Base-by-base conservation (phyloP, 2,888 invertebrate genomes). In the Brenthis ino region DNA sequence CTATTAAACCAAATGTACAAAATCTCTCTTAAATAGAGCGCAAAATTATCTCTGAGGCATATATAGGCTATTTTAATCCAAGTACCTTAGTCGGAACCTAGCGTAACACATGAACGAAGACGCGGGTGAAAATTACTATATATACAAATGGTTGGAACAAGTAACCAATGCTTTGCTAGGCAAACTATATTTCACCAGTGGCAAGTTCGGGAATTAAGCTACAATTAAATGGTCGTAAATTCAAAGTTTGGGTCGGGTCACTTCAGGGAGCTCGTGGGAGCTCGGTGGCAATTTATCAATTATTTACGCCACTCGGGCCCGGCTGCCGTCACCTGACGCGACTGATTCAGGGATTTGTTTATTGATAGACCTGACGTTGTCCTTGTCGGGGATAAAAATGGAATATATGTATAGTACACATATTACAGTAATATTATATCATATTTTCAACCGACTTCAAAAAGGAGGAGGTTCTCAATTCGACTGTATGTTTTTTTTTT, bases 201-300 rank as follows among this genome's bases (percentile, higher is more conserved):
- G 82, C 88, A 87, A 86, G 89, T 89, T 87, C 81, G 82, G 84
- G 88, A 88, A 90, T 91, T 89, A 90, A 91, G 89, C 86, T 88
- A 87, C 91, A 92, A 92, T 92, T 92, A 92, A 91, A 91, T 86
- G 91, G 83, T 86, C 89, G 89, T 91, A 91, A 91, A 91, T 90
- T 88, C 82, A 77, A 84, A 91, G 87, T 89, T 88, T 86, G 85
- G 85, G 83, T 79, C 77, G 82, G 83, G 90, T 89, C 89, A 89
- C 89, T 89, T 83, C 84, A 81, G 89, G 89, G 88, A 86, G 85
- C 85, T 85, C 83, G 83, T 63, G 83, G 89, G 88, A 86, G 85
- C 85, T 85, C 83, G 83, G 85, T 78, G 88, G 92, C 92, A 89
- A 93, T 93, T 93, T 93, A 92, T 93, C 93, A 93, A 93, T 93